Conservation (phyloP, 2,797 vertebrate species). For the Siniperca obscura region DNA sequence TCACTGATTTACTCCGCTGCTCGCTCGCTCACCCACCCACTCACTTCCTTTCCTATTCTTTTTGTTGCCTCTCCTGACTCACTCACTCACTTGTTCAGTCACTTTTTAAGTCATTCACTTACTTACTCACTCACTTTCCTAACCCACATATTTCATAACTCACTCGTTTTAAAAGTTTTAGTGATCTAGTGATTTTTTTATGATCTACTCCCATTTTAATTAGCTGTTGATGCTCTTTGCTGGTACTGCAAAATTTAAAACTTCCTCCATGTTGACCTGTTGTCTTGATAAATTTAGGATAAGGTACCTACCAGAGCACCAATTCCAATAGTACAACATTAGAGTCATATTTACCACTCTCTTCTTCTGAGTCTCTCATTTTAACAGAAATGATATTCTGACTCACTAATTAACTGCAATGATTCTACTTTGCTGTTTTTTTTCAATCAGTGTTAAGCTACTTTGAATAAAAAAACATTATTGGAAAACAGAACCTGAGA, state of each 20-base stretch:
- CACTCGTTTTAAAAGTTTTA: constrained; percentile 2
- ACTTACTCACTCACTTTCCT: not conserved
- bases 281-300: not conserved
- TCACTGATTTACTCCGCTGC: not conserved
- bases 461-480: not conserved
- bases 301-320: not conserved
- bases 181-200: not conserved
- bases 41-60: constrained; percentile 21
- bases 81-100: constrained; percentile 6
- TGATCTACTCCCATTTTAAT: not conserved
- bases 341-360: not conserved
- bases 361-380: not conserved
- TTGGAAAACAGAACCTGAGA: not conserved
- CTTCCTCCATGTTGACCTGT: not conserved
- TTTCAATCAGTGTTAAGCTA: not conserved
- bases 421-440: not conserved
- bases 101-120: not conserved
- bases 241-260: not conserved
- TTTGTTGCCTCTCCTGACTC: not conserved
- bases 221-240: constrained; percentile 6
- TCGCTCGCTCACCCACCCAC: constrained; percentile 27
- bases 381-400: not conserved
- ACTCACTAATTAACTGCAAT: not conserved
- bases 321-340: not conserved
- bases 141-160: not conserved